Base-by-base conservation (phyloP, 2,888 invertebrate genomes). In the Amphipoea lucens region DNA sequence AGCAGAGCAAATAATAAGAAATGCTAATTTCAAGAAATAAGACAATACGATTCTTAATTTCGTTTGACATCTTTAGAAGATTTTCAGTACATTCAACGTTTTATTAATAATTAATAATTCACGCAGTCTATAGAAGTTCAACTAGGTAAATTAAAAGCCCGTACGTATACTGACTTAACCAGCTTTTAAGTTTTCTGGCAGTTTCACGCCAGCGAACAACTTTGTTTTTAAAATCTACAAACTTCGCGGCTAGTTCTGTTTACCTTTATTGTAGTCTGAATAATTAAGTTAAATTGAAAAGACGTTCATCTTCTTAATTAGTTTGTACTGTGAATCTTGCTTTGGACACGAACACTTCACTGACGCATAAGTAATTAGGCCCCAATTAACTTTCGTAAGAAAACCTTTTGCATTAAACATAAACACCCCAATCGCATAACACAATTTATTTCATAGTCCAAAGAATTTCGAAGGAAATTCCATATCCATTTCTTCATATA, bases 161-260 rank as follows among this genome's bases (percentile, higher is more conserved):
- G 92, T 93, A 68, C 66, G 88, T 91, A 87, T 71, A 87, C 81
- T 73, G 79, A 83, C 81, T 91, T 91, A 91, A 92, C 91, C 90
- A 91, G 91, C 90, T 91, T 91, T 91, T 92, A 93, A 94, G 93
- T 93, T 93, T 91, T 87, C 91, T 91, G 90, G 90, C 91, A 93
- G 91, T 93, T 92, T 93, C 89, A 90, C 91, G 91, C 90, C 89
- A 85, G 89, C 87, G 90, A 85, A 90, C 90, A 92, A 93, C 92
- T 94, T 94, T 92, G 92, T 93, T 93, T 93, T 93, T 93, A 91
- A 93, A 94, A 93, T 92, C 89, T 92, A 87, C 88, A 88, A 93
- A 93, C 91, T 93, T 91, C 77, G 81, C 84, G 87, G 89, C 85
- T 89, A 88, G 90, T 90, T 91, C 88, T 90, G 88, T 90, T 91